Evolutionary conservation across 2,888 invertebrate species (phyloP).

Genomic region (Nephrotoma appendiculata): DNA sequence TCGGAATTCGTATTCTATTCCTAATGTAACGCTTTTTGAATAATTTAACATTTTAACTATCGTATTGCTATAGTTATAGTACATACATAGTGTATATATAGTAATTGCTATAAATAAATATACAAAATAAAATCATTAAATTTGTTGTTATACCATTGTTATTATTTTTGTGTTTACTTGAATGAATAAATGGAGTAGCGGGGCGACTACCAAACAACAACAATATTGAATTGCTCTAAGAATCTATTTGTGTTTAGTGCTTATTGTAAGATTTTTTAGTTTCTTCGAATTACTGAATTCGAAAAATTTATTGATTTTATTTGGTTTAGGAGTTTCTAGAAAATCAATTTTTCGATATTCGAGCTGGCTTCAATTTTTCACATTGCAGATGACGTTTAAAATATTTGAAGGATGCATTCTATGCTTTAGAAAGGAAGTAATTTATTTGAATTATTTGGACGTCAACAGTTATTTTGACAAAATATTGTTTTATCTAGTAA

Average conservation of each 20-base stretch:
- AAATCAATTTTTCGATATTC: background rate
- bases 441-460: too few relatives aligned
- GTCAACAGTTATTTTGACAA: too few relatives aligned
- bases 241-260: background rate
- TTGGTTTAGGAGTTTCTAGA: background rate
- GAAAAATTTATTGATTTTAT: background rate
- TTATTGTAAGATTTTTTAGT: background rate
- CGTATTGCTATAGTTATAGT: background rate
- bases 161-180: background rate
- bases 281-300: background rate
- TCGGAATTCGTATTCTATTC: background rate
- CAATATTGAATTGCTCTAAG: background rate
- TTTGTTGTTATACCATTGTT: background rate
- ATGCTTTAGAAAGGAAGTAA: too few relatives aligned
- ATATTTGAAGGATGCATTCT: too few relatives aligned
- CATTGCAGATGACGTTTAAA: too few relatives aligned
- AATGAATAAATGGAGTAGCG: background rate
- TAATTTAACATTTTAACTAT: background rate
- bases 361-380: too few relatives aligned
- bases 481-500: too few relatives aligned
- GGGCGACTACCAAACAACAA: background rate
- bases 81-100: too few relatives aligned
- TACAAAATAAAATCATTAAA: background rate
- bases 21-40: background rate
- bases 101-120: background rate